Percentiles rank a stretch among this genome's conserved stretches.
Evolutionary conservation across 1,140 invertebrate genomes (phyloP).

Genomic region (Listronotus oregonensis): DNA sequence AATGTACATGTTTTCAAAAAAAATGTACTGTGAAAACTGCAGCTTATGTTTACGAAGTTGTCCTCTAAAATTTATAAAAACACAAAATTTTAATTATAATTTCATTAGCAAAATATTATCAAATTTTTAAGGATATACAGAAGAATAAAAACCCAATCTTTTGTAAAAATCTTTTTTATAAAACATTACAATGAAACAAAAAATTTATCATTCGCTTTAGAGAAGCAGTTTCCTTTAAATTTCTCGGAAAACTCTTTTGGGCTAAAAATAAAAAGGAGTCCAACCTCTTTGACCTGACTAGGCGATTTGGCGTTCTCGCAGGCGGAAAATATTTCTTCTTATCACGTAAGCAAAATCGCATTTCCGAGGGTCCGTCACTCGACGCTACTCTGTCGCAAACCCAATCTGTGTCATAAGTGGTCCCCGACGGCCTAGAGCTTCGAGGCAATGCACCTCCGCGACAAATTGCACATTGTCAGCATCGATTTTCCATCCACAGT

Average conservation of each 20-base stretch:
- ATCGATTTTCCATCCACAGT: slow-evolving; percentile 34
- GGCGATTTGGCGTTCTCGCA: slow-evolving; percentile 32
- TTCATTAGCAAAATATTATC: too few species aligned
- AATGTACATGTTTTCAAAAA: too few species aligned
- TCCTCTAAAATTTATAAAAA: too few species aligned
- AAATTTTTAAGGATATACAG: too few species aligned
- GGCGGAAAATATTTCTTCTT: slow-evolving; percentile 39
- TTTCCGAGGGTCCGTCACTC: slow-evolving; percentile 37
- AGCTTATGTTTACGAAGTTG: too few species aligned
- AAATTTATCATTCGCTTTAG: too few species aligned
- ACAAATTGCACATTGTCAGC: slow-evolving; percentile 40
- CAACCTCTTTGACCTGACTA: slow-evolving; percentile 36
- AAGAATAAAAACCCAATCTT: too few species aligned
- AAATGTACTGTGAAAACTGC: too few species aligned
- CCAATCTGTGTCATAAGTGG: slow-evolving; percentile 38
- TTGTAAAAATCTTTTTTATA: too few species aligned
- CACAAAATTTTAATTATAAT: too few species aligned
- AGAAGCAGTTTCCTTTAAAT: slow-evolving; percentile 1
- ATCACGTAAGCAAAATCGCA: slow-evolving; percentile 40
- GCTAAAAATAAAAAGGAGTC: slow-evolving; percentile 17
- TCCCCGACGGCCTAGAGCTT: slow-evolving; percentile 22
- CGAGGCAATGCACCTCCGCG: slow-evolving; percentile 21
- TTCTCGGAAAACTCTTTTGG: slow-evolving; percentile 10
- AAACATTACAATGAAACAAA: too few species aligned
- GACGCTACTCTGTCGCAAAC: slow-evolving; percentile 19